phyloP scores from a whole-genome alignment of 2,113 vertebrate species.

The Hypocryptadius cinnamomeus region DNA sequence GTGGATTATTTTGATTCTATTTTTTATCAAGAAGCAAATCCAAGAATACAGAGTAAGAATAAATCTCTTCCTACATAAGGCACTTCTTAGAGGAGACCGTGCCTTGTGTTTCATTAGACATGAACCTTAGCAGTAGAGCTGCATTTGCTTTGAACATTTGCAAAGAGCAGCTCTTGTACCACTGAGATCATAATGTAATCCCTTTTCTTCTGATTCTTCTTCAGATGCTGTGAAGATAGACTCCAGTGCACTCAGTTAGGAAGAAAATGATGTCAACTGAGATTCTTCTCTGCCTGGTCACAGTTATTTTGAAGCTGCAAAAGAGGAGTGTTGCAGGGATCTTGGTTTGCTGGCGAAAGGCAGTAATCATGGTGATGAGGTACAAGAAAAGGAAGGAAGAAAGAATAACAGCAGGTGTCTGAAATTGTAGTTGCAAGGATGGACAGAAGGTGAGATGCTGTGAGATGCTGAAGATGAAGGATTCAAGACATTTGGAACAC shows the following conservation, averaged over 20 bases:
- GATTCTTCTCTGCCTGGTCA: not conserved
- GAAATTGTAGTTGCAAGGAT: not conserved
- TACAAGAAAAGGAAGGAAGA: not conserved
- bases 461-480: not conserved
- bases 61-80: not conserved
- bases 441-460: not conserved
- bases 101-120: not conserved
- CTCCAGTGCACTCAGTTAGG: not conserved
- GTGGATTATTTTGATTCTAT: not conserved
- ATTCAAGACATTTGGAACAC: not conserved
- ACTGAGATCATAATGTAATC: not conserved
- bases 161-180: not conserved
- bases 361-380: not conserved
- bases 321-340: not conserved
- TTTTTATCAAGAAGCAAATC: not conserved
- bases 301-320: not conserved
- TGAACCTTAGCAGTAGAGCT: not conserved
- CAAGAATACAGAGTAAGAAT: not conserved
- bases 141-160: not conserved
- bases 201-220: constrained; percentile 2
- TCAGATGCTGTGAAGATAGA: constrained; percentile 29
- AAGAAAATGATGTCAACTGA: not conserved
- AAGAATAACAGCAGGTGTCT: not conserved
- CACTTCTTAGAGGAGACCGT: not conserved
- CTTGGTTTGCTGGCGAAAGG: not conserved